Base-by-base conservation (phyloP, 2,113 vertebrate genomes). In the Oryzias curvinotus region DNA sequence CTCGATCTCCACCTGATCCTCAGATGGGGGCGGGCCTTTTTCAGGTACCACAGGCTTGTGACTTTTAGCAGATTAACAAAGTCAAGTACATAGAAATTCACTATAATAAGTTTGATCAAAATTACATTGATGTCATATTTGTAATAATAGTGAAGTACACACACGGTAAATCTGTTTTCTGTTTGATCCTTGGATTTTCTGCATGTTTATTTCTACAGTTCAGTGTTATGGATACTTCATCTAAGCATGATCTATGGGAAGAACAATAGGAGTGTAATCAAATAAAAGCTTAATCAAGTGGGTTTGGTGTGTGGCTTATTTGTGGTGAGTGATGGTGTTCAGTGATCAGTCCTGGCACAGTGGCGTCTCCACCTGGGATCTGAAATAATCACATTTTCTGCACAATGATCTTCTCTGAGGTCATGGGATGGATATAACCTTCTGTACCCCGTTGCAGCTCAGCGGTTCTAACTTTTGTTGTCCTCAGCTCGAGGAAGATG, bases 251-350 rank as follows among this genome's bases (percentile, higher is more conserved):
- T 73, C 47, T 52, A 45, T 52, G 50, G 6, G 17, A 76, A 52
- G 80, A 83, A 77, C 83, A 75, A 75, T 67, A 48, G 53, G 54
- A 26, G 43, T 2, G 23, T 80, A 82, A 89, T 62, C 65, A 42
- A 82, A 87, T 87, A 19, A 52, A 71, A 85, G 65, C 51, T 58
- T 58, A 77, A 84, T 71, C 75, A 88, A 87, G 41, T 71, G 45
- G 68, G 81, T 87, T 83, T 82, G 45, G 65, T 83, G 62, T 57
- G 66, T 77, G 57, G 45, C 68, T 81, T 76, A 71, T 78, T 59
- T 13, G 73, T 65, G 80, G 73, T 84, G 87, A 87, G 65, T 83
- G 72, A 89, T 87, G 85, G 49, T 56, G 57, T 30, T 28, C 41
- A 14, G 48, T 58, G 7, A 77, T 84, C 14, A 17, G 65, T 62